These are phyloP conservation scores for Thinocorus orbignyianus DNA, from an alignment of 2,113 vertebrate species.

Conservation along the genomic window DNA sequence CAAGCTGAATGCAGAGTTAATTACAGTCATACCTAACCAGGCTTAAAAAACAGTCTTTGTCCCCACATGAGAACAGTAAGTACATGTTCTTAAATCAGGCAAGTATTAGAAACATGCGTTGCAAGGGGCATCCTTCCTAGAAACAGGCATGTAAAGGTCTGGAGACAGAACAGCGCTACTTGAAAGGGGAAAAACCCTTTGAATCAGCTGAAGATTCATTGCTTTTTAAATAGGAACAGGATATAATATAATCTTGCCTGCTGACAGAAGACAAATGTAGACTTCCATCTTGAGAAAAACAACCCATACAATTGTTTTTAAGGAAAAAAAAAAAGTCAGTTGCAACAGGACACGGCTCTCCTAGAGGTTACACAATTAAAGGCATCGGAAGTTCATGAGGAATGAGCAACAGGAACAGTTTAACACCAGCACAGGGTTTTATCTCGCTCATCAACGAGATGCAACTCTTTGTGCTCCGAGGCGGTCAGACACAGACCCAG, in stretches of 20 bases:
- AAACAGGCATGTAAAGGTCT: neutral
- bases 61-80: neutral
- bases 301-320: neutral
- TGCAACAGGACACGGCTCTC: neutral
- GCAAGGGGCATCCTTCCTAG: neutral
- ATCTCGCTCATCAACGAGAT: neutral
- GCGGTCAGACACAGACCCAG: neutral
- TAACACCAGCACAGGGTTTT: neutral
- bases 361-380: neutral
- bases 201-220: neutral
- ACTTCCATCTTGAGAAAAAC: neutral
- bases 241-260: neutral
- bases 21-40: neutral
- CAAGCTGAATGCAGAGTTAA: neutral
- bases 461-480: neutral
- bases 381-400: rapidly evolving
- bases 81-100: neutral
- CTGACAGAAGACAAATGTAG: neutral
- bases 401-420: neutral
- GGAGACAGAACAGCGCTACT: neutral
- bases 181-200: neutral
- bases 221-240: neutral
- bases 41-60: neutral
- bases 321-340: neutral
- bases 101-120: neutral